Percentiles rank a stretch among this genome's conserved stretches.
Conservation (phyloP, 1,140 invertebrate species). For the Melipona quadrifasciata region DNA sequence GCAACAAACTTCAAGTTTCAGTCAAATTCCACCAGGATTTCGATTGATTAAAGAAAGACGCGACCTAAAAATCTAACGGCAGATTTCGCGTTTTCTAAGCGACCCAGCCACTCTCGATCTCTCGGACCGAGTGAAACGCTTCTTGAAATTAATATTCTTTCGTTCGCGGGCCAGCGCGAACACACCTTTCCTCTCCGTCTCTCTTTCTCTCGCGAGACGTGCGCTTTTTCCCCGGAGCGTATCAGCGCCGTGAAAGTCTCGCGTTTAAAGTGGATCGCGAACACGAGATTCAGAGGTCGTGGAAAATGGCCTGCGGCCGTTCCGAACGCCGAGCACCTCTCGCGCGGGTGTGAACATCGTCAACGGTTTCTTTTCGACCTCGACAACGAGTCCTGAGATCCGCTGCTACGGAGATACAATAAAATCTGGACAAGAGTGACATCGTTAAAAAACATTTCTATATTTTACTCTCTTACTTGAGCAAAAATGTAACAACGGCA, state of each 20-base stretch:
- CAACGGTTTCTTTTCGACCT: not conserved
- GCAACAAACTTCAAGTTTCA: no score
- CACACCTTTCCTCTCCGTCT: conserved; percentile 6
- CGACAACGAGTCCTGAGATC: not conserved
- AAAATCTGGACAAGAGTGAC: not conserved
- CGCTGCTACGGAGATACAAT: not conserved
- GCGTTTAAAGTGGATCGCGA: conserved; percentile 48
- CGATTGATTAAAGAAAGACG: not conserved
- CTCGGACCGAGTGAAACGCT: conserved; percentile 24
- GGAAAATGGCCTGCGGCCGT: conserved; percentile 19
- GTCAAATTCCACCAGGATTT: not conserved
- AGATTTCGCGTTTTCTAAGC: conserved; percentile 9
- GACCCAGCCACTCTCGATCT: conserved; percentile 4
- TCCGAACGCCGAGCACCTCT: not conserved
- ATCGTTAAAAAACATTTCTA: no score
- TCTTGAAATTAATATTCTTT: conserved; percentile 45
- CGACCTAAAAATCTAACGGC: not conserved
- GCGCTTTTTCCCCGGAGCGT: conserved; percentile 48
- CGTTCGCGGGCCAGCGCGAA: not conserved
- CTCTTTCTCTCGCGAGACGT: conserved; percentile 8
- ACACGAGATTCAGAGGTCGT: conserved; percentile 33
- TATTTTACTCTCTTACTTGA: no score
- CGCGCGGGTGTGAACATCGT: not conserved
- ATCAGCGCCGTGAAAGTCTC: conserved; percentile 53
- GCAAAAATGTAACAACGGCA: no score